phyloP scores from a whole-genome alignment of 2,888 invertebrate species.

The Acleris emargana region DNA sequence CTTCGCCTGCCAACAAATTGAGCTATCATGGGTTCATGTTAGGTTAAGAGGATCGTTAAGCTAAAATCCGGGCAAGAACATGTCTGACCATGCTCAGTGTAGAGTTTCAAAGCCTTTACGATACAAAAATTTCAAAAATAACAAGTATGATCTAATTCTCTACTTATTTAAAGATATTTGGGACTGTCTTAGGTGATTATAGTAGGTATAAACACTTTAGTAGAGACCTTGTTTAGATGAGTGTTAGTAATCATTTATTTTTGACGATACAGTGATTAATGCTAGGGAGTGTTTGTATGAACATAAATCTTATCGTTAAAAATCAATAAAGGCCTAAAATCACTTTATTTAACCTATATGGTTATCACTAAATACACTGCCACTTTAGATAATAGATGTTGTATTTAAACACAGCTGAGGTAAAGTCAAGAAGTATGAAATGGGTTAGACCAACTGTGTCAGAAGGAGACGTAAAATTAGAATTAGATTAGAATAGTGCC shows the following conservation, averaged over 20 bases:
- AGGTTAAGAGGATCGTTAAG: too few relatives aligned
- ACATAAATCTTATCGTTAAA: neutral
- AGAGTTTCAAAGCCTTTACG: too few relatives aligned
- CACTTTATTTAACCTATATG: neutral
- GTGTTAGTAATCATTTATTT: neutral
- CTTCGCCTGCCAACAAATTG: conserved; percentile 20
- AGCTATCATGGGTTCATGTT: too few relatives aligned
- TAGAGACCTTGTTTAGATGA: neutral
- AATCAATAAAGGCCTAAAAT: neutral
- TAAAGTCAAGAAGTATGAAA: neutral
- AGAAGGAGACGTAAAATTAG: neutral
- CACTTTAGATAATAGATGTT: neutral
- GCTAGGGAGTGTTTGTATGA: neutral
- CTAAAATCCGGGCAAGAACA: too few relatives aligned
- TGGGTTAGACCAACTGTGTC: neutral
- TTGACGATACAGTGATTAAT: neutral
- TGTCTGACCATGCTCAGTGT: too few relatives aligned
- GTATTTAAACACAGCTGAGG: neutral
- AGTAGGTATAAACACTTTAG: too few relatives aligned
- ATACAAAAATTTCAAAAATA: too few relatives aligned
- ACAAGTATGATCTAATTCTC: too few relatives aligned
- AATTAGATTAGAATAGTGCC: too few relatives aligned
- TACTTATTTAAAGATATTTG: too few relatives aligned
- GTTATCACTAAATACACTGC: neutral
- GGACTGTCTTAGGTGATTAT: too few relatives aligned